Base-by-base conservation (phyloP, 2,113 vertebrate genomes). In the Corythornis madagascariensis region DNA sequence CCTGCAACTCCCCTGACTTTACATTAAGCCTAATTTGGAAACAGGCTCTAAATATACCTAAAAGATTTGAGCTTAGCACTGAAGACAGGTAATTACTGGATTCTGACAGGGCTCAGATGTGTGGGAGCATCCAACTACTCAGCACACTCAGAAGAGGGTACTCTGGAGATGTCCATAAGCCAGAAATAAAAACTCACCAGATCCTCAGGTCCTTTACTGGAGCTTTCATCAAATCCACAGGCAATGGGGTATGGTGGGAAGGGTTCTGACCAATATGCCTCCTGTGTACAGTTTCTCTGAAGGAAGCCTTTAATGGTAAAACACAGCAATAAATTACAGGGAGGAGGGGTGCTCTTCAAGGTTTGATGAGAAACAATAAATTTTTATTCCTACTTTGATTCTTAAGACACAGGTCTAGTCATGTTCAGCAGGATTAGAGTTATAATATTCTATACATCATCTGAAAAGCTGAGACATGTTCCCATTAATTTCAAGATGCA, bases 231-330 rank as follows among this genome's bases (percentile, higher is more conserved):
- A 70, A 97, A 96, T 21, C 95, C 95, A 73, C 98, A 98, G 76
- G 70, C 97, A 42, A 94, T 13, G 4, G 90, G 84, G 81, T 98
- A 98, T 0, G 97, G 90, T 40, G 97, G 93, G 56, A 86, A 98
- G 0, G 94, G 83, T 25, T 96, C 33, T 38, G 96, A 97, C 98
- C 98, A 98, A 33, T 96, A 50, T 25, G 75, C 94, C 21, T 89
- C 76, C 15, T 28, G 75, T 2, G 97, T 97, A 4, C 97, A 98
- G 48, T 96, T 98, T 83, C 98, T 93, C 45, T 88, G 96, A n/a
- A 98, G 96, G 43, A 96, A 83, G 50, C 93, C 98, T 98, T 74
- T 16, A 33, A 28, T 1, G 35, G 67, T 17, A 33, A 92, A 86
- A 69, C 7, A 83, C 4, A 48, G 24, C n/a, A 72, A 87, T 42